Evolutionary conservation across 2,888 invertebrate genomes (phyloP), one percentile per base, ranked within the genome.

Genomic region (Drosophila anceps): DNA sequence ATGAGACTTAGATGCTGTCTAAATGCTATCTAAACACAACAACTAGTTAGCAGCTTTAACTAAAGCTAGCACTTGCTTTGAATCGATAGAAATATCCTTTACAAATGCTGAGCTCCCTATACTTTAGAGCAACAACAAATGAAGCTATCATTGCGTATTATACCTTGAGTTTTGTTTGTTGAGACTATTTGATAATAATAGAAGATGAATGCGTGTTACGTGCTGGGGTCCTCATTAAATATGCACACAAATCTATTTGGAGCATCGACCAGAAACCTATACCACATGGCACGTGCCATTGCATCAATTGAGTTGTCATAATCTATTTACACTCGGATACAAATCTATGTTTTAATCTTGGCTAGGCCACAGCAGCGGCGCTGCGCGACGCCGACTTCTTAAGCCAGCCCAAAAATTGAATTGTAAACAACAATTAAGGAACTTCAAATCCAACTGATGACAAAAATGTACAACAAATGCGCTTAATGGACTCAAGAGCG

Each of bases 401-500:
- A 65, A 59, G 63, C 63, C 50, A n/a, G 48, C 27, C 4, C 46
- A 44, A 35, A 70, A 73, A 75, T 70, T 63, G 70, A 79, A 84
- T 82, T 87, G 88, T 82, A 82, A 82, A 82, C 88, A 87, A 87
- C 73, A 87, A 82, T 82, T 82, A 82, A 65, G 69, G 63, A 74
- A 76, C 57, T 69, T 64, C 53, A 68, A 69, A 50, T 55, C 51
- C 51, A 44, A 20, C 63, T 67, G 67, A 76, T 80, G 75, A 69
- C 67, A 66, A 55, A 67, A 62, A 62, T 57, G 67, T 67, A 76
- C 66, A 71, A 76, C 76, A 67, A 77, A 79, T 76, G 80, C 70
- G 79, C 51, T 75, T 65, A 69, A 78, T 50, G 41, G 64, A 65
- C 44, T 54, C 35, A 51, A 43, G 66, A 60, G 66, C 71, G 80